Conservation (phyloP, 2,113 vertebrate species). For the Hydrochoerus hydrochaeris region DNA sequence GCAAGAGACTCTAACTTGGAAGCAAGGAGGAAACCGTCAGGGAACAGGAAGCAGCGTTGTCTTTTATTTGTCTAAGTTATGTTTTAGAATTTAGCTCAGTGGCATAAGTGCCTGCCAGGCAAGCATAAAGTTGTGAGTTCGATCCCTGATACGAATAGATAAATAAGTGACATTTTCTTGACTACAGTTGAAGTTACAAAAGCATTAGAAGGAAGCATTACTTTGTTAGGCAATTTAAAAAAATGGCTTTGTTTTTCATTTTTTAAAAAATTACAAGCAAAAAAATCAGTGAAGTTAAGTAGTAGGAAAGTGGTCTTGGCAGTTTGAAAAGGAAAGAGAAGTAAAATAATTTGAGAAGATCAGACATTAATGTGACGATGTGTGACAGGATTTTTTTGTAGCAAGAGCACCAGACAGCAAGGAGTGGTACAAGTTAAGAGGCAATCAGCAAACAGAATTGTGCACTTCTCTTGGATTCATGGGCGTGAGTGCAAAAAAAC, state of each 20-base stretch:
- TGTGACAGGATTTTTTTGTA: neutral
- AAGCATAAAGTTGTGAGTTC: too few relatives aligned
- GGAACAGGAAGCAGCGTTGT: neutral
- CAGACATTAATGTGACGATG: neutral
- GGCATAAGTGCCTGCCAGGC: too few relatives aligned
- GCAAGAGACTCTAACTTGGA: neutral
- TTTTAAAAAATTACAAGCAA: neutral
- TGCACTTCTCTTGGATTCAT: neutral
- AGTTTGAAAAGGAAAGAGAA: neutral
- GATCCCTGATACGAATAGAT: too few relatives aligned
- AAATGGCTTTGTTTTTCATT: neutral
- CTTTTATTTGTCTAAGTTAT: neutral
- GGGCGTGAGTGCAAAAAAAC: neutral
- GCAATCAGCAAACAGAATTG: neutral
- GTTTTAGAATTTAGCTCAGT: too few relatives aligned
- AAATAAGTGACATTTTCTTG: neutral
- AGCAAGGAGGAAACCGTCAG: neutral
- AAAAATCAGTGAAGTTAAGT: neutral
- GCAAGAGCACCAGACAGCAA: too few relatives aligned
- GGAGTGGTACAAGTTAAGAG: neutral
- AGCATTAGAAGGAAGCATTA: neutral
- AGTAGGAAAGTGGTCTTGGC: neutral
- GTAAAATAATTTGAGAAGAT: neutral
- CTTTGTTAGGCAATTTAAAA: neutral
- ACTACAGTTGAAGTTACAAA: neutral